These are phyloP conservation scores for Amphipoea lucens DNA, from an alignment of 2,888 invertebrate species.

Conservation along the genomic window DNA sequence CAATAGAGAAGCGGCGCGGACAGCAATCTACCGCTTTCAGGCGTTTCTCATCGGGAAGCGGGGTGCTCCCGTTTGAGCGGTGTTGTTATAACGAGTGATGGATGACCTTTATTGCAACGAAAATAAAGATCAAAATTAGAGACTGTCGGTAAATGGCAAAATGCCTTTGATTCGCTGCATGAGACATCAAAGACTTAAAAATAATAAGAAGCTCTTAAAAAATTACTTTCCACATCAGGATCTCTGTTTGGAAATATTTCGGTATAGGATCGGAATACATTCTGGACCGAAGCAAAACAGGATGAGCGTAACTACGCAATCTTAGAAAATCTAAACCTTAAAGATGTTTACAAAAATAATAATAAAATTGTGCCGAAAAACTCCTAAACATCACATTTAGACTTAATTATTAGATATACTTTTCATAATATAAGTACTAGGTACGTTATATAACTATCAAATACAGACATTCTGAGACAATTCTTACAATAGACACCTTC, in stretches of 20 bases:
- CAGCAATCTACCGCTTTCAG: too few relatives aligned
- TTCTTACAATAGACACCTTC: conserved; percentile 21
- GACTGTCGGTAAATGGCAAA: neutral
- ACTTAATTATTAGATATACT: conserved; percentile 22
- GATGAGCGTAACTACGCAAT: neutral
- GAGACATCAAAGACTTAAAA: neutral
- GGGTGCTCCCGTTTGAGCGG: too few relatives aligned
- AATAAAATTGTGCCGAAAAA: conserved; percentile 52
- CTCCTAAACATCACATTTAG: conserved; percentile 42
- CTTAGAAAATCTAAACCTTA: conserved; percentile 43
- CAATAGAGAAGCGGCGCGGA: too few relatives aligned
- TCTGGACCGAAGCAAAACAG: neutral
- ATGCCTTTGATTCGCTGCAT: neutral
- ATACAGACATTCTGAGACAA: conserved; percentile 40
- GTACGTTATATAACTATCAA: conserved; percentile 37
- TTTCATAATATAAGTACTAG: conserved; percentile 28
- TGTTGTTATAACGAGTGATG: too few relatives aligned
- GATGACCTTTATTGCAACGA: neutral
- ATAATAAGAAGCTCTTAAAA: neutral
- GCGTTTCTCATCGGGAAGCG: too few relatives aligned
- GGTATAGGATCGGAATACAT: too few relatives aligned
- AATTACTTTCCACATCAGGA: neutral
- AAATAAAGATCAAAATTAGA: neutral
- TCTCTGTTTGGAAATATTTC: neutral
- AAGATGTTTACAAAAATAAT: conserved; percentile 46